Evolutionary conservation across 1,140 invertebrate genomes (phyloP).

Genomic region (Drosophila sturtevanti): DNA sequence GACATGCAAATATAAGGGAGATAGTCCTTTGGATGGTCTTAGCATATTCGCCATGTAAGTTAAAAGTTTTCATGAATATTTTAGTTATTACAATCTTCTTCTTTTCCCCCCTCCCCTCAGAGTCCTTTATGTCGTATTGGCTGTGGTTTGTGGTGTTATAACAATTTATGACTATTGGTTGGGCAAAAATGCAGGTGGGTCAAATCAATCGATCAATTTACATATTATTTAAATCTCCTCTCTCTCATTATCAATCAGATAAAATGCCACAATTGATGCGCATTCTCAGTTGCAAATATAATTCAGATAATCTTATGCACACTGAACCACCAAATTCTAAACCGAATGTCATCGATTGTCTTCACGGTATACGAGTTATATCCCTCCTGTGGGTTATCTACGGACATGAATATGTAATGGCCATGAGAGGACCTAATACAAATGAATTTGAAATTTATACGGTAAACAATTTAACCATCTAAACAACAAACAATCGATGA

Average conservation of each 20-base stretch:
- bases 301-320: background rate
- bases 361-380: background rate
- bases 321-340: background rate
- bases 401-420: conserved; percentile 1
- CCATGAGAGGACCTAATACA: background rate
- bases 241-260: background rate
- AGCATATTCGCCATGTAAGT: conserved; percentile 1
- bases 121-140: background rate
- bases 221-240: background rate
- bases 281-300: background rate
- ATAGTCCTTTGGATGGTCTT: background rate
- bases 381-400: conserved; percentile 1
- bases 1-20: background rate
- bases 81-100: background rate
- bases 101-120: background rate
- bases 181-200: background rate
- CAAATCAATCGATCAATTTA: background rate
- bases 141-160: background rate
- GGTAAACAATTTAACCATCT: background rate
- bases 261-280: conserved; percentile 1
- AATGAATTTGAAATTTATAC: conserved; percentile 2
- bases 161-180: conserved; percentile 4
- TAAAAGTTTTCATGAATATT: background rate
- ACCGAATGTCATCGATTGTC: background rate
- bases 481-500: background rate